Evolutionary conservation across 2,888 invertebrate species (phyloP).

Genomic region (Heliconius charithonia): DNA sequence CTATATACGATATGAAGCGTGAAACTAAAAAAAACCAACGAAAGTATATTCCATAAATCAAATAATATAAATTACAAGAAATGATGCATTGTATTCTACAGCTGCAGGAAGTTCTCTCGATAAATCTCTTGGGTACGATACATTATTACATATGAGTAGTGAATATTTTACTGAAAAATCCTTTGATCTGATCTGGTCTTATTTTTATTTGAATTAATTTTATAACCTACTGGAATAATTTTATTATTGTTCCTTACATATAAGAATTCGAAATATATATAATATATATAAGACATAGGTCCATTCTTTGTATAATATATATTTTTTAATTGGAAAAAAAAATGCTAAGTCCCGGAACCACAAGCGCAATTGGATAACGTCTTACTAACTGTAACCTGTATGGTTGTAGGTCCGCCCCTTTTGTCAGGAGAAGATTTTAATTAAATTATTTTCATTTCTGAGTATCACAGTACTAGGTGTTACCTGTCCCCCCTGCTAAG

Average conservation of each 20-base stretch:
- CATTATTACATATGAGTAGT: not conserved
- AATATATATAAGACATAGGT: too few species aligned
- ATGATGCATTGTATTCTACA: conserved; percentile 2
- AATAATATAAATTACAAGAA: not conserved
- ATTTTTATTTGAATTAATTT: not conserved
- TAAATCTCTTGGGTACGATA: conserved; percentile 10
- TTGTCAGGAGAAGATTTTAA: too few species aligned
- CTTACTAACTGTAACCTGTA: too few species aligned
- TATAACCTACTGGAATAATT: not conserved
- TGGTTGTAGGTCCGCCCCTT: too few species aligned
- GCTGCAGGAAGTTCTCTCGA: conserved; percentile 22
- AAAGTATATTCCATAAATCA: not conserved
- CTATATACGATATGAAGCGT: not conserved
- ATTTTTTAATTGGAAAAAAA: too few species aligned
- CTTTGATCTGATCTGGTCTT: not conserved
- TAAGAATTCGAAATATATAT: too few species aligned
- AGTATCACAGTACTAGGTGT: too few species aligned
- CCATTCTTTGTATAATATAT: too few species aligned
- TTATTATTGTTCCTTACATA: not conserved
- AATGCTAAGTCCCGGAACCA: too few species aligned
- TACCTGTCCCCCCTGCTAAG: too few species aligned
- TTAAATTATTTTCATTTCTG: too few species aligned
- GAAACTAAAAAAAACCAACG: not conserved
- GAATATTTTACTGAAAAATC: not conserved
- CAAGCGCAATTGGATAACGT: too few species aligned